Conservation (phyloP, 2,113 vertebrate species). For the Ia io region DNA sequence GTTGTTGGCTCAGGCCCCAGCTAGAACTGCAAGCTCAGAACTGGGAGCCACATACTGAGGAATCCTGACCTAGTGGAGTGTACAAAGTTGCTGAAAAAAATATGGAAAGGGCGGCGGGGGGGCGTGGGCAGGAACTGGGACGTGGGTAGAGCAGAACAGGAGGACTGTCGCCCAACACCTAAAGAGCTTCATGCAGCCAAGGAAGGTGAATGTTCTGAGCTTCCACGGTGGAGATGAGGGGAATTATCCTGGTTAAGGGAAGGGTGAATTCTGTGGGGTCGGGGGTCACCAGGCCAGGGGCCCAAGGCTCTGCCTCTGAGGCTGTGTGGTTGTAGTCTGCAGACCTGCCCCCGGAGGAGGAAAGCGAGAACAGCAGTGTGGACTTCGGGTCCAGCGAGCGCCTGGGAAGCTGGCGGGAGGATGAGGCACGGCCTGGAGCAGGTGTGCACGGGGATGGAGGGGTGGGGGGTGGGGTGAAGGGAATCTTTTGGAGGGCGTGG, state of each 20-base stretch:
- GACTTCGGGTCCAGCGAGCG: constrained; percentile 84
- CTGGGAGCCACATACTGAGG: not conserved
- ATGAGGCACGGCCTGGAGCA: constrained; percentile 77
- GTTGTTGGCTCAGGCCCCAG: not conserved
- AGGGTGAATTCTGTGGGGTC: not conserved
- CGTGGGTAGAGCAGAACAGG: not conserved
- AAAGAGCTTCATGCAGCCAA: not conserved
- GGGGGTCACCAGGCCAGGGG: not conserved
- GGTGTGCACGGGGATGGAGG: constrained; percentile 72
- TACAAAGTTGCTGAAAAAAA: not conserved
- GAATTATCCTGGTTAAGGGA: not conserved
- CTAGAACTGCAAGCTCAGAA: not conserved
- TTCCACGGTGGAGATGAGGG: not conserved
- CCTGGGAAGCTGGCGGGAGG: constrained; percentile 75
- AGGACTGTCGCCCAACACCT: not conserved
- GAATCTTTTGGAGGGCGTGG: accelerated
- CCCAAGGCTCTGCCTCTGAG: constrained; percentile 7
- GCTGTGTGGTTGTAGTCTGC: constrained; percentile 58
- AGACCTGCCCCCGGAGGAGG: constrained; percentile 81
- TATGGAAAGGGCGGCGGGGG: too few relatives aligned
- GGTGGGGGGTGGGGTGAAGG: not conserved
- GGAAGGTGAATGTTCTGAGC: not conserved
- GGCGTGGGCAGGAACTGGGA: not conserved
- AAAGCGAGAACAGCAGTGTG: constrained; percentile 61
- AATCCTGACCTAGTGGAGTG: not conserved